Evolutionary conservation across 2,888 invertebrate species (phyloP), one percentile per base, ranked within the genome.

Genomic region (Netelia melanura): DNA sequence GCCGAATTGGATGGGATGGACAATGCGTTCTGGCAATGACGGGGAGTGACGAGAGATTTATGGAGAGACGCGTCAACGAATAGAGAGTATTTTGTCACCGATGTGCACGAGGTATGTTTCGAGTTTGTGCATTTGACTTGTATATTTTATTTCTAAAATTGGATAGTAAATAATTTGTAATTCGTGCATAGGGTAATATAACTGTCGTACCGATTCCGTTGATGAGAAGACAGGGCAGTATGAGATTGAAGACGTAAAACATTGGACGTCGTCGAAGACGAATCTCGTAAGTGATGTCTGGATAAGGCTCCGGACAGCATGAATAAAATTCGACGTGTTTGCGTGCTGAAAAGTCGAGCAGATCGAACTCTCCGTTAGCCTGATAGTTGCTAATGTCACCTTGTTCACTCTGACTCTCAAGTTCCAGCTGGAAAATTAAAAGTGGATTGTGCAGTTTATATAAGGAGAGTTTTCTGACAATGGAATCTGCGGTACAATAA

Each of bases 301-400:
- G 97, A 91, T 97, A 97, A 0, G 97, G 97, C 93, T 97, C 97
- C 84, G 96, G 95, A 90, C 97, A 97, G 93, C 97, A 97, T 1
- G 97, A 97, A 94, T 97, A 97, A 92, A 95, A 96, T 92, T 97
- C 96, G 82, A 96, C 95, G 94, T 97, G 96, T 87, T 96, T 95
- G 85, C 95, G 95, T 0, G 97, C 96, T 0, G 96, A 96, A 92
- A 97, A 97, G 91, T 96, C 96, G 86, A 97, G 95, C 88, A 98
- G 94, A 92, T 97, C 97, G 94, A 98, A 98, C 94, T 98, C 98
- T 0, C 98, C 98, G 93, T 98, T 98, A n/a, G 97, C 96, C 92
- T 98, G 97, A 94, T 98, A 98, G 94, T 98, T 98, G 88, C 97
- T 97, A 72, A 97, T 96, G 94, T 98, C 98, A 0, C 98, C 98